Evolutionary conservation across 2,797 vertebrate species (phyloP).

Genomic region (Chelon labrosus): DNA sequence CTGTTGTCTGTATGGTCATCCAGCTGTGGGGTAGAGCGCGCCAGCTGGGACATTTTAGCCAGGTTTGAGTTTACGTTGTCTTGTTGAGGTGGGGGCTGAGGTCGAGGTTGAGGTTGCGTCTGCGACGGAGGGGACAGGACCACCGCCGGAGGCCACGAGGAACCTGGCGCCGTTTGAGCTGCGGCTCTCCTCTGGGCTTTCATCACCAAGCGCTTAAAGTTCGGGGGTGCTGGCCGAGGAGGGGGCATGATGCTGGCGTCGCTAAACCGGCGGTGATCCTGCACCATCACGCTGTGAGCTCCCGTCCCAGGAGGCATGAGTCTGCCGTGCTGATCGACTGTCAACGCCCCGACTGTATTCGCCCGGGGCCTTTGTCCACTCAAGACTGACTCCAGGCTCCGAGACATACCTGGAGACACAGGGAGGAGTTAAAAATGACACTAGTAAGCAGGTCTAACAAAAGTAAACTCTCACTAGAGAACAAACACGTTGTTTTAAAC

Average conservation of each 20-base stretch:
- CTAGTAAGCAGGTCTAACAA: too few relatives aligned
- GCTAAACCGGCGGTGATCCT: constrained; percentile 80
- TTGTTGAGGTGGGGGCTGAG: constrained; percentile 41
- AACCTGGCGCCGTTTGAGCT: background rate
- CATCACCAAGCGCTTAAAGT: constrained; percentile 58
- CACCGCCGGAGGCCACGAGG: constrained; percentile 49
- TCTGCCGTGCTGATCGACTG: constrained; percentile 60
- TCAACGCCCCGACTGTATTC: constrained; percentile 20
- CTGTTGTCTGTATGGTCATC: constrained; percentile 61
- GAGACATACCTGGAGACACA: constrained; percentile 78
- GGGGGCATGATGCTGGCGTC: constrained; percentile 75
- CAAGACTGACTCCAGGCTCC: constrained; percentile 85
- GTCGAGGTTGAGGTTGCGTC: constrained; percentile 43
- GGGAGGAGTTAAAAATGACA: background rate
- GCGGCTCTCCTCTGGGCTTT: constrained; percentile 57
- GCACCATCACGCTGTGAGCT: constrained; percentile 27
- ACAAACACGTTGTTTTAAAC: background rate
- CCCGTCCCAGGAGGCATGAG: constrained; percentile 4
- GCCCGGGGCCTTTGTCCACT: constrained; percentile 23
- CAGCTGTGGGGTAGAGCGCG: constrained; percentile 81
- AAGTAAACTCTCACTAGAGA: background rate
- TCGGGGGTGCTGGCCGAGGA: constrained; percentile 80
- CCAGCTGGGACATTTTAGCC: constrained; percentile 73
- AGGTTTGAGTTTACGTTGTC: constrained; percentile 62
- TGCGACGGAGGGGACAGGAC: background rate